A percentile compares a stretch with the other conserved stretches of the same genome.
Evolutionary conservation across 1,140 invertebrate genomes (phyloP).

Genomic region (Pogonomyrmex barbatus): DNA sequence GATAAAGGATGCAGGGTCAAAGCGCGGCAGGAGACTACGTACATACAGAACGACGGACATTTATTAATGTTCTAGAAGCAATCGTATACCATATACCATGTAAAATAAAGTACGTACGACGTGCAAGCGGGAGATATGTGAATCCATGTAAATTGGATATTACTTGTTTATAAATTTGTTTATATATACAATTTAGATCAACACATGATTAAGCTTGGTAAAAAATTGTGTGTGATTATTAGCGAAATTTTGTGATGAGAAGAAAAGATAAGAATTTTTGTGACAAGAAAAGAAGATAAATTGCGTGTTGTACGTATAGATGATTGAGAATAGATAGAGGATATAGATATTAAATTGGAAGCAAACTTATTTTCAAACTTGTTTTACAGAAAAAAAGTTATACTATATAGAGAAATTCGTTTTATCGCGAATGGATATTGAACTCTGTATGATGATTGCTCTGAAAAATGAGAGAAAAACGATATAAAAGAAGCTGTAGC

Average conservation of each 20-base stretch:
- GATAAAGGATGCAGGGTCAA: slow-evolving; percentile 14
- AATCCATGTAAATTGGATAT: slow-evolving; percentile 29
- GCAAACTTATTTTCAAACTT: slow-evolving; percentile 16
- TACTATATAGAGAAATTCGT: background rate
- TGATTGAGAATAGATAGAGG: background rate
- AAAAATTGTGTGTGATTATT: background rate
- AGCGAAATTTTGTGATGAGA: background rate
- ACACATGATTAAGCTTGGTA: background rate
- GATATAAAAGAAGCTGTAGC: slow-evolving; percentile 27
- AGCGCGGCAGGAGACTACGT: slow-evolving; percentile 18
- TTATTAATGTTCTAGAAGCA: slow-evolving; percentile 49
- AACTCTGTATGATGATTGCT: slow-evolving; percentile 40
- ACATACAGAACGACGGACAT: slow-evolving; percentile 3
- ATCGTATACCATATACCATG: background rate
- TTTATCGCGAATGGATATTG: slow-evolving; percentile 35
- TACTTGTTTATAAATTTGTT: slow-evolving; percentile 27
- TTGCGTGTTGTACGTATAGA: background rate
- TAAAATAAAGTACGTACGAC: slow-evolving; percentile 1
- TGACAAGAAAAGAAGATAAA: background rate
- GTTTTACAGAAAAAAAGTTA: slow-evolving; percentile 7
- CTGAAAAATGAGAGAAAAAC: slow-evolving; percentile 37
- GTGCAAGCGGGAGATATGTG: slow-evolving; percentile 9
- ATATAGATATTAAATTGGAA: background rate
- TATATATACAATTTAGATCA: background rate
- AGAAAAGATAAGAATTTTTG: slow-evolving; percentile 16